phyloP scores from a whole-genome alignment of 2,797 vertebrate species.

The Avahi laniger region DNA sequence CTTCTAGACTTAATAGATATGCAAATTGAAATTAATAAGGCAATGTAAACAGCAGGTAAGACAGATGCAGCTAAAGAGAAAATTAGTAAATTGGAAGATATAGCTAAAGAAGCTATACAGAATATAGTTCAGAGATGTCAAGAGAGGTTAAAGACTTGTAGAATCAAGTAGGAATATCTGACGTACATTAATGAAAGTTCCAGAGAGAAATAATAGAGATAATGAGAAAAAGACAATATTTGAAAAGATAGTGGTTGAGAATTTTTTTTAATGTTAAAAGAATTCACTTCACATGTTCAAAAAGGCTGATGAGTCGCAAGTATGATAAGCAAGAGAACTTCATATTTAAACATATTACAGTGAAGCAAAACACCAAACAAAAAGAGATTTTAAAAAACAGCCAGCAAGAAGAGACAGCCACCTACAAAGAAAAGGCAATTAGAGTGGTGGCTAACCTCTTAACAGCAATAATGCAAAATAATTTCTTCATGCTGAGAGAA shows the following conservation, averaged over 20 bases:
- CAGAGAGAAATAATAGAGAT: not conserved
- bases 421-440: not conserved
- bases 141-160: not conserved
- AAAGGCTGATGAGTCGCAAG: not conserved
- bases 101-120: not conserved
- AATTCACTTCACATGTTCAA: not conserved
- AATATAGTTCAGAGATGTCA: not conserved
- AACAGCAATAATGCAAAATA: not conserved
- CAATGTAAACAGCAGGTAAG: not conserved
- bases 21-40: slow-evolving; percentile 1
- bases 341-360: not conserved
- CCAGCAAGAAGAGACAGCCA: not conserved
- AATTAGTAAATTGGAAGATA: not conserved
- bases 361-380: not conserved
- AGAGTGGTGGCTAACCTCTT: not conserved
- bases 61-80: not conserved
- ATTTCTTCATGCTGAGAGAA: not conserved
- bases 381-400: not conserved
- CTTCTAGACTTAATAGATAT: not conserved
- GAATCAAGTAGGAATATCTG: not conserved
- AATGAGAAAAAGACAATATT: not conserved
- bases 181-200: not conserved
- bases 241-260: not conserved
- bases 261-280: not conserved
- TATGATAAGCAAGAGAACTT: not conserved